Conservation (phyloP, 2,888 invertebrate genomes). For the Gasteruption jaculator region DNA sequence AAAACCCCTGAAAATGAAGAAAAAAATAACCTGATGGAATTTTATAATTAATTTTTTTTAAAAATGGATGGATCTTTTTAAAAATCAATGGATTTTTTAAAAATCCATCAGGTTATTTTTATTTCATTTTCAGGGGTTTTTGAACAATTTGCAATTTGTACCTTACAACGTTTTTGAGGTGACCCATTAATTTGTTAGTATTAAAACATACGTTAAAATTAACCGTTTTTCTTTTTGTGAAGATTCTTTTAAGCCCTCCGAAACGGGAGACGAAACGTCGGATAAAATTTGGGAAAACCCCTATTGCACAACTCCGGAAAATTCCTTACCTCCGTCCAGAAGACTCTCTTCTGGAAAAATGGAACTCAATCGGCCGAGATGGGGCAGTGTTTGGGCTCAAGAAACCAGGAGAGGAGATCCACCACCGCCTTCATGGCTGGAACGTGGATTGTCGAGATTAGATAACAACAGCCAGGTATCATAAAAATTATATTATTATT, state of each 20-base stretch:
- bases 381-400: slow-evolving; percentile 45
- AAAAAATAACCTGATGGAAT: no score
- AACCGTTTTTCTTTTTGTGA: background rate
- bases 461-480: slow-evolving; percentile 46
- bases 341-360: slow-evolving; percentile 33
- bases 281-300: slow-evolving; percentile 44
- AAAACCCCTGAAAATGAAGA: no score
- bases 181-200: no score
- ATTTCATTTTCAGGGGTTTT: no score
- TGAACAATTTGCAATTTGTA: no score
- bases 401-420: slow-evolving; percentile 34
- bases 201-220: slow-evolving; percentile 15
- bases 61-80: no score
- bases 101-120: no score
- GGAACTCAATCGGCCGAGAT: slow-evolving; percentile 44
- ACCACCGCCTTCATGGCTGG: slow-evolving; percentile 49
- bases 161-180: no score
- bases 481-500: background rate
- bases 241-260: slow-evolving; percentile 15
- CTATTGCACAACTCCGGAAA: slow-evolving; percentile 38
- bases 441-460: slow-evolving; percentile 43
- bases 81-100: no score
- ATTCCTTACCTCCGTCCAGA: slow-evolving; percentile 38
- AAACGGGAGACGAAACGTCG: slow-evolving; percentile 28
- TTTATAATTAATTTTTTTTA: no score